phyloP scores from a whole-genome alignment of 2,888 invertebrate genomes.

The Dinocampus coccinellae region DNA sequence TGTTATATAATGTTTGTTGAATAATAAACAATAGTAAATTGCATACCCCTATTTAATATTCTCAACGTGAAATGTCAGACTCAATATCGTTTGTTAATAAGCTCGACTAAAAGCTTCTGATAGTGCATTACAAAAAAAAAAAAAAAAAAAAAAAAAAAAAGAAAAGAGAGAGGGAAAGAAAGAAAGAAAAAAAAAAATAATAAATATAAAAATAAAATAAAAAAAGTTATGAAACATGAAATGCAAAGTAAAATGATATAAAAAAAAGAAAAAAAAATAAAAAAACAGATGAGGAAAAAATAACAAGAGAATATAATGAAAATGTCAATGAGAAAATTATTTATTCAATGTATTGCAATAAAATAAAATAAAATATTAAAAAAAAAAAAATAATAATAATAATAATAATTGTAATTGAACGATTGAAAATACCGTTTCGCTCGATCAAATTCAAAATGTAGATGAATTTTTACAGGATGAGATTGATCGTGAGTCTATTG shows the following conservation, averaged over 20 bases:
- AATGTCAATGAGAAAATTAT: no score
- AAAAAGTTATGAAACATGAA: no score
- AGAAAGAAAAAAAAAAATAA: not conserved
- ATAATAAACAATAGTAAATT: not conserved
- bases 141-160: not conserved
- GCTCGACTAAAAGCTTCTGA: not conserved
- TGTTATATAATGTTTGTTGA: not conserved
- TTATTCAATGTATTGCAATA: not conserved
- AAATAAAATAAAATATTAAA: not conserved
- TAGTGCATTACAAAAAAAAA: not conserved
- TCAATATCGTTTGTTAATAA: not conserved
- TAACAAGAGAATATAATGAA: no score
- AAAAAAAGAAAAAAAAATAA: no score
- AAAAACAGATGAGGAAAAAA: no score
- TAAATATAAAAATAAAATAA: no score
- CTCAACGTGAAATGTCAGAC: not conserved
- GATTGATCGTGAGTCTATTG: slow-evolving; percentile 6
- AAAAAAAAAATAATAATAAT: not conserved
- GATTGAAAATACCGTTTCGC: not conserved
- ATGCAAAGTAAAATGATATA: no score
- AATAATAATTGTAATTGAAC: not conserved
- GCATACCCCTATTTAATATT: not conserved
- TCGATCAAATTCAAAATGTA: slow-evolving; percentile 7
- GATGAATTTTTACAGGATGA: slow-evolving; percentile 5
- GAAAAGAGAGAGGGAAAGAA: not conserved